Percentiles rank a stretch among this genome's conserved stretches.
Conservation (phyloP, 2,888 invertebrate genomes). For the Tachystola acroxantha region DNA sequence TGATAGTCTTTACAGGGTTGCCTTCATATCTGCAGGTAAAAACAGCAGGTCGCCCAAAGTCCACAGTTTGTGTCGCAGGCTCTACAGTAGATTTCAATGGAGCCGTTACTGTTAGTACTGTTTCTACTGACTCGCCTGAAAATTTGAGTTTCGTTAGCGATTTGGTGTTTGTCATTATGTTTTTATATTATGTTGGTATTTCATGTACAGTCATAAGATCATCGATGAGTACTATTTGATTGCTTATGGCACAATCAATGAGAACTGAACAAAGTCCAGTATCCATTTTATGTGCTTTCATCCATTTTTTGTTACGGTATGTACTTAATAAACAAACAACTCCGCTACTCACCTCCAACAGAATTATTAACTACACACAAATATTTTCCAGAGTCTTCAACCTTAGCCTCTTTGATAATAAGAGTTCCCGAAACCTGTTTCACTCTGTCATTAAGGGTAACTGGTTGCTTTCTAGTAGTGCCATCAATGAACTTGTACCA, state of each 20-base stretch:
- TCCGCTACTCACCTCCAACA: slow-evolving; percentile 83
- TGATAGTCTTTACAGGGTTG: slow-evolving; percentile 93
- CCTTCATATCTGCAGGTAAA: slow-evolving; percentile 95
- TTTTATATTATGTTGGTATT: too few relatives aligned
- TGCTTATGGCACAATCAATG: too few relatives aligned
- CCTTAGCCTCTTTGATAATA: slow-evolving; percentile 93
- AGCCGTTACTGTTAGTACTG: slow-evolving; percentile 94
- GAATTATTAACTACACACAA: slow-evolving; percentile 96
- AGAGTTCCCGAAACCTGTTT: slow-evolving; percentile 96
- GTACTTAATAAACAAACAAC: too few relatives aligned
- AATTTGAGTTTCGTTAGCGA: slow-evolving; percentile 37
- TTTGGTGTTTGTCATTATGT: too few relatives aligned
- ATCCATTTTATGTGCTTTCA: too few relatives aligned
- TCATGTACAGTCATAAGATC: too few relatives aligned
- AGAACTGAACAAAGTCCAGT: too few relatives aligned
- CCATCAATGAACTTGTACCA: slow-evolving; percentile 97
- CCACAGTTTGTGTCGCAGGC: slow-evolving; percentile 93
- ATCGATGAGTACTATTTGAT: too few relatives aligned
- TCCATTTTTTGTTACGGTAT: too few relatives aligned
- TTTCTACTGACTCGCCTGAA: slow-evolving; percentile 93
- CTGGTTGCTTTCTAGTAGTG: slow-evolving; percentile 90
- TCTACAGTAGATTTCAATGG: slow-evolving; percentile 93
- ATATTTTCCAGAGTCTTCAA: slow-evolving; percentile 96
- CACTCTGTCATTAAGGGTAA: slow-evolving; percentile 91
- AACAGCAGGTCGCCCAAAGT: slow-evolving; percentile 94